Conservation (phyloP, 2,797 vertebrate genomes). For the Cephalopachus bancanus region DNA sequence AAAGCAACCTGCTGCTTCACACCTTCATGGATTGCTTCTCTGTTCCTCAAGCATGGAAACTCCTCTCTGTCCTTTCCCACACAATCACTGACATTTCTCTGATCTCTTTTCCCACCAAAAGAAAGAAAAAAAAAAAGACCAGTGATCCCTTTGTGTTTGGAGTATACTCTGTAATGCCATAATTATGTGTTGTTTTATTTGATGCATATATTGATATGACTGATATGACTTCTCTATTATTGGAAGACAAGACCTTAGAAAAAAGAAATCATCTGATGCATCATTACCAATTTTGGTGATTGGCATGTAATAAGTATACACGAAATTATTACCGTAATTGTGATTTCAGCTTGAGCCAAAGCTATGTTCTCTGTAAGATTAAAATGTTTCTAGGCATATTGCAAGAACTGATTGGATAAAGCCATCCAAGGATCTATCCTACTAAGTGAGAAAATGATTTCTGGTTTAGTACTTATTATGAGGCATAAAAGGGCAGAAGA, state of each 20-base stretch:
- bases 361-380: neutral
- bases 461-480: neutral
- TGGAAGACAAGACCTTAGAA: neutral
- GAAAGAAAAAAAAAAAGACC: neutral
- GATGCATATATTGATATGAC: neutral
- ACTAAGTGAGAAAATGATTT: neutral
- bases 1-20: neutral
- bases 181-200: neutral
- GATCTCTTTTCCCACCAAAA: neutral
- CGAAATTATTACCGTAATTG: neutral
- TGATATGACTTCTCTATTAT: neutral
- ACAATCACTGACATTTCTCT: neutral
- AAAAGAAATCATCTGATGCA: neutral
- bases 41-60: neutral
- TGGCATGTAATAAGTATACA: neutral
- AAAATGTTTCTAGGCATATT: neutral
- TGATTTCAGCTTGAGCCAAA: neutral
- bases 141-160: neutral
- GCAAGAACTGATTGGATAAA: neutral
- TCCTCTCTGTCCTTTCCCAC: neutral
- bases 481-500: neutral
- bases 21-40: neutral
- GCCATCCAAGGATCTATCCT: neutral
- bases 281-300: neutral
- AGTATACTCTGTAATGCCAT: neutral